phyloP scores from a whole-genome alignment of 2,113 vertebrate genomes.

The Parotia lawesii region DNA sequence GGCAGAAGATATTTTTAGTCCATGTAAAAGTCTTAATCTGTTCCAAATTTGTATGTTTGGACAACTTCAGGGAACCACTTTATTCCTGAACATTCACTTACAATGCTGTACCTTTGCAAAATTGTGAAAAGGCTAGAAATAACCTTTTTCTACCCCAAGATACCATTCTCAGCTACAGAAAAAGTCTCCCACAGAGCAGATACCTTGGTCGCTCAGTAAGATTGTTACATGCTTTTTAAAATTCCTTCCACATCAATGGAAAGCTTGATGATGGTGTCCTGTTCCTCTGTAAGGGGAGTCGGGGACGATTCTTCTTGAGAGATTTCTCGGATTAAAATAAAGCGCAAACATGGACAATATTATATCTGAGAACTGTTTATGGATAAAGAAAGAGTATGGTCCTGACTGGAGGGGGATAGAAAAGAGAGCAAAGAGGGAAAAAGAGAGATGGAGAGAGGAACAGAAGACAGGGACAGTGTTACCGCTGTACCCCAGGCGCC shows the following conservation, averaged over 20 bases:
- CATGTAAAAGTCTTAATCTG: not conserved
- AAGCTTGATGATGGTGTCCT: not conserved
- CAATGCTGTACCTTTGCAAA: not conserved
- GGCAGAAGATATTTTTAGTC: not conserved
- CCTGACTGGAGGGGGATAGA: not conserved
- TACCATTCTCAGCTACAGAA: not conserved
- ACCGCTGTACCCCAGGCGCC: rapidly evolving
- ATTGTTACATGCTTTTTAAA: not conserved
- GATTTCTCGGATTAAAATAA: rapidly evolving
- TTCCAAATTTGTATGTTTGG: not conserved
- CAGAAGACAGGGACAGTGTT: no score
- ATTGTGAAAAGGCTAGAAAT: not conserved
- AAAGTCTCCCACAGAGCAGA: not conserved
- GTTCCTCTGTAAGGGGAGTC: not conserved
- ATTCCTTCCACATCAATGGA: not conserved
- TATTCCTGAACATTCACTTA: not conserved
- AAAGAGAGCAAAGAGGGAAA: not conserved
- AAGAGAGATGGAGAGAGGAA: not conserved
- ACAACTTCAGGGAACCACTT: not conserved
- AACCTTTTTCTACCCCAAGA: not conserved
- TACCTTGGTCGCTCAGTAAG: not conserved
- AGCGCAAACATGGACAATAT: not conserved
- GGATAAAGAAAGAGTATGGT: not conserved
- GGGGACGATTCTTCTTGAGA: not conserved
- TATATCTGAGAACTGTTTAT: not conserved